Percentiles rank a stretch among this genome's conserved stretches.
Evolutionary conservation across 2,797 vertebrate genomes (phyloP).

Genomic region (Tokudaia tokunoshimensis): DNA sequence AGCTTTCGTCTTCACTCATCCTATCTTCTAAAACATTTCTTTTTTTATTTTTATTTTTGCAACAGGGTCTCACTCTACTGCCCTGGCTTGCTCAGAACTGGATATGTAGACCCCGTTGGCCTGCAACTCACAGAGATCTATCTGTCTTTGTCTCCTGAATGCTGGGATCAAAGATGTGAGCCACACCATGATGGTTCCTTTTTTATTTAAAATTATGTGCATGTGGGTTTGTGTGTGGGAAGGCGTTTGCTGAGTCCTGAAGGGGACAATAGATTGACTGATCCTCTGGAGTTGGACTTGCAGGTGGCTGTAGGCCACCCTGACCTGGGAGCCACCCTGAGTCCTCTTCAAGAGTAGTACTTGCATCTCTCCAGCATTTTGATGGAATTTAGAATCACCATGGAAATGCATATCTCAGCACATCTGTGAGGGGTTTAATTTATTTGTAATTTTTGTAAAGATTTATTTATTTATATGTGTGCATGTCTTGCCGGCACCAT

Average conservation of each 20-base stretch:
- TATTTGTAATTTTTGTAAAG: background rate
- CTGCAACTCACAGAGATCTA: background rate
- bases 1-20: background rate
- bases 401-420: background rate
- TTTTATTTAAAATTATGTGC: background rate
- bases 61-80: background rate
- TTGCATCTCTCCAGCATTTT: background rate
- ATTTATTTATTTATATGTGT: background rate
- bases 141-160: background rate
- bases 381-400: background rate
- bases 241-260: background rate
- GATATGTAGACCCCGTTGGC: background rate
- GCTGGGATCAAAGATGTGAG: background rate
- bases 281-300: background rate
- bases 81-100: background rate
- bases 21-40: background rate
- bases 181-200: background rate
- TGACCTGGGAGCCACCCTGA: background rate
- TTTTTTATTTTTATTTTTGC: background rate
- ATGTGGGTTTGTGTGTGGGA: background rate
- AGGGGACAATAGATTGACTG: background rate
- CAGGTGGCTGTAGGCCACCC: background rate
- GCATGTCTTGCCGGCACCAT: background rate
- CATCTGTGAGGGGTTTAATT: background rate
- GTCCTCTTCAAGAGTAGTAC: background rate